Percentiles rank a stretch among this genome's conserved stretches.
phyloP scores from a whole-genome alignment of 2,888 invertebrate species.

The Fabriciana adippe region DNA sequence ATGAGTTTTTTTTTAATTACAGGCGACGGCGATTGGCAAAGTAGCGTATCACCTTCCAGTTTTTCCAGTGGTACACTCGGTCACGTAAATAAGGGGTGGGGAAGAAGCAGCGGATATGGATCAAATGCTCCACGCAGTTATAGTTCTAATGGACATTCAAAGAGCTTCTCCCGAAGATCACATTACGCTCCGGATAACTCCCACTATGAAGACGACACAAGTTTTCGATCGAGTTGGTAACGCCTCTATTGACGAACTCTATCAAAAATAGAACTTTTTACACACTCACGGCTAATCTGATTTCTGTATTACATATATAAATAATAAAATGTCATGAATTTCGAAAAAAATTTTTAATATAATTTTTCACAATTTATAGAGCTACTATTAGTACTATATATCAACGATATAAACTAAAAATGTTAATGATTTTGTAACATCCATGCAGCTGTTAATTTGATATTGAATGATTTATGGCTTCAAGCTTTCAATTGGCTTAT shows the following conservation, averaged over 20 bases:
- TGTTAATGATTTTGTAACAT: background rate
- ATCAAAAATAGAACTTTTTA: background rate
- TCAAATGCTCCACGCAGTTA: background rate
- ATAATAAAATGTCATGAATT: background rate
- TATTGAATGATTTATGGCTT: constrained; percentile 11
- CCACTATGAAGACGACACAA: background rate
- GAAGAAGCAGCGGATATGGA: background rate
- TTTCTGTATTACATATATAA: constrained; percentile 1
- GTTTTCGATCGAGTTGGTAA: constrained; percentile 3
- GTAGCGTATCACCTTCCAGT: background rate
- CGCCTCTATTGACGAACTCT: background rate
- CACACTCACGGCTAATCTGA: background rate
- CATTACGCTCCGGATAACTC: background rate
- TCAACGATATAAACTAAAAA: background rate
- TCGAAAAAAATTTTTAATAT: background rate
- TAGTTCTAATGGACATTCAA: constrained; percentile 1
- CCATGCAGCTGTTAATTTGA: constrained; percentile 5
- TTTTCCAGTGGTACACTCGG: background rate
- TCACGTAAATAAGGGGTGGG: background rate
- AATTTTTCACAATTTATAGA: background rate
- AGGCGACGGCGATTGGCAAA: constrained; percentile 8
- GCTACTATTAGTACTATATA: too few relatives aligned
- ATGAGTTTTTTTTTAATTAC: background rate
- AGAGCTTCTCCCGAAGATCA: background rate
- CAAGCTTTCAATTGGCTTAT: constrained; percentile 5